Evolutionary conservation across 2,797 vertebrate genomes (phyloP), one percentile per base, ranked within the genome.

Genomic region (Cryptoblepharus egeriae): DNA sequence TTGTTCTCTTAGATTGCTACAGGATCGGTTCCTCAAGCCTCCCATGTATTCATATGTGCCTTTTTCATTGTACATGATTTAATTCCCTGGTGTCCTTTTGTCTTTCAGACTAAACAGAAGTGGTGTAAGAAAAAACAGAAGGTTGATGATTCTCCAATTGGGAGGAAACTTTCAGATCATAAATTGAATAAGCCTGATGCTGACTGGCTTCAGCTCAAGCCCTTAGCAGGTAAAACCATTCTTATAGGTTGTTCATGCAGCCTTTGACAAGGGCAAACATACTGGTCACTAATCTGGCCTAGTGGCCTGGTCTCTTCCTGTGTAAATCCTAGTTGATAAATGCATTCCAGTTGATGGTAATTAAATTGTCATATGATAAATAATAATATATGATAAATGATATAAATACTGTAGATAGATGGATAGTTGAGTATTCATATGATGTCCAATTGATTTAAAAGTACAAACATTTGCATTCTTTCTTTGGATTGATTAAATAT

Each of bases 141-240:
- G 74, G 90, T 82, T 0, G 97, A 98, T 84, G 97, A 98, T 64
- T 96, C 96, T 0, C 95, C 96, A 75, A 96, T 98, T 55, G 98
- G 97, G 90, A 97, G 97, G 87, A 99, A 99, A 93, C 93, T 99
- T 92, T 99, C 98, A 0, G 98, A 99, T 92, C 98, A 99, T 89
- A 98, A 98, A 88, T 92, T 99, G 90, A 99, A 98, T 1, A 97
- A 96, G 82, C 98, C 99, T 0, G 97, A 99, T 76, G 96, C 97
- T 7, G 99, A 99, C 94, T 98, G 98, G 98, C 95, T 99, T 68
- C 97, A 98, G 93, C 96, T 99, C 87, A 99, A 97, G 93, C 96
- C 97, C 1, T 94, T 99, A 86, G 94, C 93, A 77, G 96, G 96
- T 92, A 82, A 55, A 96, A 95, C 75, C 32, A 22, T 69, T 81